Evolutionary conservation across 92 coral and sea anemone genomes (phyloP).

Genomic region (Porites evermanni): DNA sequence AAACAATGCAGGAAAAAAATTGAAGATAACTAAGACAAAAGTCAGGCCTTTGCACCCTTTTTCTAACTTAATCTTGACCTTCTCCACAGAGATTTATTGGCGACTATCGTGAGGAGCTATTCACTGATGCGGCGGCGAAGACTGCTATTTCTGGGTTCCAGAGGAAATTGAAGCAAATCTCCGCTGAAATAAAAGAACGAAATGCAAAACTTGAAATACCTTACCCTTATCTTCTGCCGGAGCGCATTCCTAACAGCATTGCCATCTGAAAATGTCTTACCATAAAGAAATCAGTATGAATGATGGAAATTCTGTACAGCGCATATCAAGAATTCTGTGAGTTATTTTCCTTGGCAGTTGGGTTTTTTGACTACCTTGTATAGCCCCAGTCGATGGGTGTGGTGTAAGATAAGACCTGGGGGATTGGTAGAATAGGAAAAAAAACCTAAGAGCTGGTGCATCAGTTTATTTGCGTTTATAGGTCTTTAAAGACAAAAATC

Average conservation of each 20-base stretch:
- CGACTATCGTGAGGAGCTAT: conserved; percentile 54
- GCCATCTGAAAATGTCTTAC: conserved; percentile 37
- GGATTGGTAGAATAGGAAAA: too few species aligned
- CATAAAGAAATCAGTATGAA: too few species aligned
- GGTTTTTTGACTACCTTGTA: too few species aligned
- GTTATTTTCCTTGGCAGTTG: too few species aligned
- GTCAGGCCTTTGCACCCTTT: not conserved
- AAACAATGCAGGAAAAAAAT: too few species aligned
- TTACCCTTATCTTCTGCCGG: conserved; percentile 56
- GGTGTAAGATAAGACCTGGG: too few species aligned
- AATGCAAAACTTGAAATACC: conserved; percentile 47
- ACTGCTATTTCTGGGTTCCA: conserved; percentile 48
- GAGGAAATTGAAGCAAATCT: conserved; percentile 54
- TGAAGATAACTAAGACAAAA: not conserved
- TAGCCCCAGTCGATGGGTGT: too few species aligned
- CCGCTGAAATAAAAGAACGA: conserved; percentile 51
- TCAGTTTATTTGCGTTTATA: too few species aligned
- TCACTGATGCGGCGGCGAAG: conserved; percentile 51
- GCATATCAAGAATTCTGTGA: too few species aligned
- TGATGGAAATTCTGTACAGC: too few species aligned
- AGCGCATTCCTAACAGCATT: conserved; percentile 60
- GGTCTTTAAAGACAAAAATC: too few species aligned
- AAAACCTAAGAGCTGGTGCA: too few species aligned
- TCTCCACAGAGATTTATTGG: conserved; percentile 57
- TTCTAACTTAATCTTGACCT: not conserved